phyloP scores from a whole-genome alignment of 2,888 invertebrate species.

The Leptothorax acervorum region DNA sequence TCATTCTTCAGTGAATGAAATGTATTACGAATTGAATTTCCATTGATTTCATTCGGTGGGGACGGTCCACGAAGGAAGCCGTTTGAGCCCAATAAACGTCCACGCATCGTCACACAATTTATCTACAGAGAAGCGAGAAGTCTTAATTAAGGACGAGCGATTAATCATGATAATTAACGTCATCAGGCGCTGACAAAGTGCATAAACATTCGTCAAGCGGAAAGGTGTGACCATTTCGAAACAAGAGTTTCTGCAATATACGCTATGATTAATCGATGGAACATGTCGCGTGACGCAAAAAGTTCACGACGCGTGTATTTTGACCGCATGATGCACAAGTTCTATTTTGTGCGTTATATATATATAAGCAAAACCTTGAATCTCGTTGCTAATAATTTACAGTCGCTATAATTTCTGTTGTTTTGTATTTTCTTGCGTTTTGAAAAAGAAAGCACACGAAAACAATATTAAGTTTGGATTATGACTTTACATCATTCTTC shows the following conservation, averaged over 20 bases:
- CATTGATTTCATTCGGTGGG: constrained; percentile 2
- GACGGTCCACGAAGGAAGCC: neutral
- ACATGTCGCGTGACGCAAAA: constrained; percentile 28
- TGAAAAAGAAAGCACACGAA: neutral
- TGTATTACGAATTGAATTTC: constrained; percentile 31
- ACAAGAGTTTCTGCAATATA: constrained; percentile 14
- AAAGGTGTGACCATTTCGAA: constrained; percentile 9
- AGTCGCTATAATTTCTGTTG: neutral
- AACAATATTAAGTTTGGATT: neutral
- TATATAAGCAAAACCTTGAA: constrained; percentile 7
- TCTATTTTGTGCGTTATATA: neutral
- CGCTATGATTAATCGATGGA: constrained; percentile 40
- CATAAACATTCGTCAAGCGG: constrained; percentile 36
- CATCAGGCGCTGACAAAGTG: constrained; percentile 32
- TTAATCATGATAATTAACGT: constrained; percentile 50
- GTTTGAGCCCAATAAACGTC: neutral
- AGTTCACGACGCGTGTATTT: constrained; percentile 28
- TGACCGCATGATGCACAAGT: constrained; percentile 20
- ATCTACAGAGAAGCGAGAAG: neutral
- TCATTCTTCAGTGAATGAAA: constrained; percentile 11
- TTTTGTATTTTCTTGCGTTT: neutral
- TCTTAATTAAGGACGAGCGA: constrained; percentile 30
- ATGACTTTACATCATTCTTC: neutral
- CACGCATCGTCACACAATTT: neutral
- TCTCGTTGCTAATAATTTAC: neutral